Percentiles rank a stretch among this genome's conserved stretches.
Evolutionary conservation across 2,113 vertebrate genomes (phyloP).

Genomic region (Pelobates fuscus): DNA sequence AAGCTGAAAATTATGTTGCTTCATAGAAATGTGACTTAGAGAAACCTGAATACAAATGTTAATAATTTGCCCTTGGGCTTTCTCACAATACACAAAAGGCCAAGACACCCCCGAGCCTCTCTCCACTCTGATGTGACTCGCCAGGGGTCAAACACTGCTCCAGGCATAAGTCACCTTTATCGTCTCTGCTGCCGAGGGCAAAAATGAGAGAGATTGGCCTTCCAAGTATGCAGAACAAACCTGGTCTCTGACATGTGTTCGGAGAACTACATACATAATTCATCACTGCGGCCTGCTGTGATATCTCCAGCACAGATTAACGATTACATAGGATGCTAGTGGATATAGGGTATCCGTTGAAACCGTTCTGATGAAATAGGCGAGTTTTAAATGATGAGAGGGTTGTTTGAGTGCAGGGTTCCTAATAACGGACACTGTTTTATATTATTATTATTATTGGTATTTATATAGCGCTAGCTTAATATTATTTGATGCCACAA

Average conservation of each 20-base stretch:
- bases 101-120: constrained; percentile 19
- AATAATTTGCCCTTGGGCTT: constrained; percentile 27
- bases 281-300: constrained; percentile 10
- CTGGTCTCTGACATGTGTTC: constrained; percentile 7
- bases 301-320: background rate
- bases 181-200: constrained; percentile 7
- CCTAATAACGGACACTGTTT: no score
- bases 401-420: no score
- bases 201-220: constrained; percentile 30
- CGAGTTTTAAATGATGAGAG: no score
- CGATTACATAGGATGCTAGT: no score
- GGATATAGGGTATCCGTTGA: no score
- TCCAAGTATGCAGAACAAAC: constrained; percentile 28
- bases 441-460: no score
- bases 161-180: constrained; percentile 26
- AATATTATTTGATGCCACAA: no score
- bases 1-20: background rate
- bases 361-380: no score
- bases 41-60: constrained; percentile 23
- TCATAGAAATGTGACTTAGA: constrained; percentile 4
- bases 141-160: constrained; percentile 33
- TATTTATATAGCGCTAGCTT: no score
- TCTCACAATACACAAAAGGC: constrained; percentile 31
- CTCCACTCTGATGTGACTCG: constrained; percentile 26
- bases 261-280: background rate